Evolutionary conservation across 1,140 invertebrate species (phyloP).

Genomic region (Drosophila sucinea): DNA sequence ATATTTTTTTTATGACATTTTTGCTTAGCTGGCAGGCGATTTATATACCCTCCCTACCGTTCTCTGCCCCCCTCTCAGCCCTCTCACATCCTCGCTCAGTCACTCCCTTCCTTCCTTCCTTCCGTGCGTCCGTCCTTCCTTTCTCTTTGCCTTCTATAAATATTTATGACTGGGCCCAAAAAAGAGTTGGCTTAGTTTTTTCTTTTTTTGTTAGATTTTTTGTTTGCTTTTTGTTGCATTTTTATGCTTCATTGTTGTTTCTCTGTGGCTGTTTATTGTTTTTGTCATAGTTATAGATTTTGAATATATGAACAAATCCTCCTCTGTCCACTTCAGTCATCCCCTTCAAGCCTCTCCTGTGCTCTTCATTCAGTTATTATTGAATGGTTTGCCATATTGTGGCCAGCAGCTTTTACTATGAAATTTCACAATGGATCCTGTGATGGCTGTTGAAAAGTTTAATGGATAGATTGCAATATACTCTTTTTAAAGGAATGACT

Average conservation of each 20-base stretch:
- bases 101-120: background rate
- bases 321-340: too few species aligned
- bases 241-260: slow-evolving; percentile 61
- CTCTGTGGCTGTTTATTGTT: slow-evolving; percentile 70
- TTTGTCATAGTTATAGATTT: slow-evolving; percentile 23
- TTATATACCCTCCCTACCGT: slow-evolving; percentile 46
- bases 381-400: slow-evolving; percentile 78
- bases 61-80: slow-evolving; percentile 29
- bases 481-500: slow-evolving; percentile 48
- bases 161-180: slow-evolving; percentile 48
- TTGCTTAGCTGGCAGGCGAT: slow-evolving; percentile 76
- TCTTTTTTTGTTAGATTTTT: slow-evolving; percentile 4
- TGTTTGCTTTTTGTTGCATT: slow-evolving; percentile 52
- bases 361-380: slow-evolving; percentile 44
- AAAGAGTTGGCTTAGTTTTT: slow-evolving; percentile 48
- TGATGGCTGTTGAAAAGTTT: slow-evolving; percentile 17
- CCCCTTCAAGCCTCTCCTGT: background rate
- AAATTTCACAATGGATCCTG: slow-evolving; percentile 54
- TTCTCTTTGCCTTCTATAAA: slow-evolving; percentile 44
- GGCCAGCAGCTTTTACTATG: slow-evolving; percentile 72
- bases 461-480: background rate
- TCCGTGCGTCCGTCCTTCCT: slow-evolving; percentile 15
- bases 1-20: slow-evolving; percentile 75
- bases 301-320: slow-evolving; percentile 44
- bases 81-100: background rate